Evolutionary conservation across 2,888 invertebrate species (phyloP).

Genomic region (Iphiclides podalirius): DNA sequence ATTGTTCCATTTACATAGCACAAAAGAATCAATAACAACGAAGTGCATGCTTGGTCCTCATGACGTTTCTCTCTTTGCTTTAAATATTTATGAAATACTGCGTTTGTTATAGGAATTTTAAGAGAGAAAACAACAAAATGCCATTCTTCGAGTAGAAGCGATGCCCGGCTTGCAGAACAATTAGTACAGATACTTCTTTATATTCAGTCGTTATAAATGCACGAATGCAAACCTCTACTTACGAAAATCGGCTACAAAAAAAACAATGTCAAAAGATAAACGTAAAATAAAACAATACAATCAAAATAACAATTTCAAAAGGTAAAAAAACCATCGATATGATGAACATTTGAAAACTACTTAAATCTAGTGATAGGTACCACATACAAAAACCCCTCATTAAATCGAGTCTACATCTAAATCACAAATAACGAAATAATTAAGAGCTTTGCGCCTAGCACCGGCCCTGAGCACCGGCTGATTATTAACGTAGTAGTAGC

Average conservation of each 20-base stretch:
- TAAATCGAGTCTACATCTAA: constrained; percentile 38
- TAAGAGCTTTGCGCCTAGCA: constrained; percentile 28
- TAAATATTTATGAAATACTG: constrained; percentile 30
- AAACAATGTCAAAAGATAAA: constrained; percentile 51
- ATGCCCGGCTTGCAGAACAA: not conserved
- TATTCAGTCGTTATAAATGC: constrained; percentile 61
- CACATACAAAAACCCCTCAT: constrained; percentile 34
- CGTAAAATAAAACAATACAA: constrained; percentile 40
- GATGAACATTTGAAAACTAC: constrained; percentile 29
- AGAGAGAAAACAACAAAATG: constrained; percentile 40
- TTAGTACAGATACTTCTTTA: constrained; percentile 22
- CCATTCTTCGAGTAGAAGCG: constrained; percentile 29
- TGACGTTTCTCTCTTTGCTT: constrained; percentile 19
- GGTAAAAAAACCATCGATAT: constrained; percentile 37
- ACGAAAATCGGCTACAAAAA: constrained; percentile 50
- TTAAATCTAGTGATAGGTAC: constrained; percentile 35
- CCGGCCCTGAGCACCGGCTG: constrained; percentile 9
- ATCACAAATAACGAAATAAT: constrained; percentile 45
- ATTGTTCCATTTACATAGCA: not conserved
- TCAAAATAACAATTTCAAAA: constrained; percentile 46
- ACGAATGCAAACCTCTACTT: constrained; percentile 44
- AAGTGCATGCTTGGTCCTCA: constrained; percentile 35
- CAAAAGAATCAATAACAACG: constrained; percentile 13
- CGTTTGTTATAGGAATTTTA: constrained; percentile 48
- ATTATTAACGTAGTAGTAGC: not conserved